Base-by-base conservation (phyloP, 2,797 vertebrate genomes). In the Smutsia gigantea region DNA sequence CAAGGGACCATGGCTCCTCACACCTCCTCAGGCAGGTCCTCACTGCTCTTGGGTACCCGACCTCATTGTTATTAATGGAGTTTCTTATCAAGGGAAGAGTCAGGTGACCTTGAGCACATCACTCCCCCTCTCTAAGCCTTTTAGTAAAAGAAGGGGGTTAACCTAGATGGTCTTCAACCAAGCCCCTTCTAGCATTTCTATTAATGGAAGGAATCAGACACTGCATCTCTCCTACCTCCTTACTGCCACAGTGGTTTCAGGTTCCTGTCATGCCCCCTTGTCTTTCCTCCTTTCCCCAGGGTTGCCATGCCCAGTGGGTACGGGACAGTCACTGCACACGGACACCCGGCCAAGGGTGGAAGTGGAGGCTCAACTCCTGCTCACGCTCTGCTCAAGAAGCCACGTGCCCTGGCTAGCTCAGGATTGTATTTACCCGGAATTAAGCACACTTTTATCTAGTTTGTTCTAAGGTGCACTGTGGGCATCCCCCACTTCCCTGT, bases 171-270 rank as follows among this genome's bases (percentile, higher is more conserved):
- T 85, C 59, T 66, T 81, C 72, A 49, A 12, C 51, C 77, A 37
- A 55, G 78, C 37, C 78, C 69, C 72, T 91, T 88, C 91, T 84
- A 84, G 69, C 53, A 39, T 95, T 93, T 97, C 96, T 97, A 0
- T 68, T 68, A 92, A 69, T 94, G 95, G 83, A 25, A 61, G 87
- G 77, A 95, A 85, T 87, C 90, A 92, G 87, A 91, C 61, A 49
- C 85, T 39, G 18, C 14, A 21, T 69, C 64, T n/a, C 71, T 9
- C 79, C 64, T 42, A 42, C 71, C 72, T 68, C 66, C 75, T 17
- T 71, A 11, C 37, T 13, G 2, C 57, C 18, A 0, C 0, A 8
- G 51, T 12, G 39, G 88, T 77, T 83, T 97, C 91, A 69, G 74
- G 55, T 84, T 91, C 83, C 89, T 3, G 2, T 3, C 61, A 2